Conservation (phyloP, 1,140 invertebrate species). For the Asbolus verrucosus region DNA sequence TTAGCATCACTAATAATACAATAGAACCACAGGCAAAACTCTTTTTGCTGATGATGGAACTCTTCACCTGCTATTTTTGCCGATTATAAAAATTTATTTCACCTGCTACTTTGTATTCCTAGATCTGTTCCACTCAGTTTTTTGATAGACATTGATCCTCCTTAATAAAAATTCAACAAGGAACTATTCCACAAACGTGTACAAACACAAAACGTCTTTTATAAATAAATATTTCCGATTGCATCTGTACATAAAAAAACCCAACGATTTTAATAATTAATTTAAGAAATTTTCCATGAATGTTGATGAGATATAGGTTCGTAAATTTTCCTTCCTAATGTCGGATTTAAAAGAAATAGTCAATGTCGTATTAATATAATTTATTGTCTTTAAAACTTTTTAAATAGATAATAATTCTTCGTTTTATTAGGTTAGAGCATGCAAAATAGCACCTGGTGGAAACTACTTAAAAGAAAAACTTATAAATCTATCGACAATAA, state of each 20-base stretch:
- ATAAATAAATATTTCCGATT: no score
- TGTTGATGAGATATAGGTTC: conserved; percentile 5
- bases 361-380: conserved; percentile 29
- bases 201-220: conserved; percentile 8
- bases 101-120: conserved; percentile 46
- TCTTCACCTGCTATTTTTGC: conserved; percentile 42
- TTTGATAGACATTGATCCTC: conserved; percentile 15
- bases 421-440: conserved; percentile 18
- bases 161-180: not conserved
- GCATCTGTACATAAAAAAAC: no score
- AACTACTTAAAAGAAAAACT: conserved; percentile 16
- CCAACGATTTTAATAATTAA: conserved; percentile 17
- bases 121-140: conserved; percentile 31
- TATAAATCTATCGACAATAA: conserved; percentile 16
- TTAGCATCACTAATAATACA: conserved; percentile 47
- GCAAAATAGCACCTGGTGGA: conserved; percentile 36
- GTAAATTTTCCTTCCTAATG: conserved; percentile 26
- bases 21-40: conserved; percentile 44
- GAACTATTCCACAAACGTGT: no score
- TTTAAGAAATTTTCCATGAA: conserved; percentile 1
- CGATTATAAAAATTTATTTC: conserved; percentile 44
- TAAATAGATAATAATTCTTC: conserved; percentile 17
- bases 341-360: conserved; percentile 13
- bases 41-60: conserved; percentile 19
- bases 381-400: conserved; percentile 24